A percentile compares a stretch with the other conserved stretches of the same genome.
Evolutionary conservation across 2,888 invertebrate genomes (phyloP).

Genomic region (Cynaeus angustus): DNA sequence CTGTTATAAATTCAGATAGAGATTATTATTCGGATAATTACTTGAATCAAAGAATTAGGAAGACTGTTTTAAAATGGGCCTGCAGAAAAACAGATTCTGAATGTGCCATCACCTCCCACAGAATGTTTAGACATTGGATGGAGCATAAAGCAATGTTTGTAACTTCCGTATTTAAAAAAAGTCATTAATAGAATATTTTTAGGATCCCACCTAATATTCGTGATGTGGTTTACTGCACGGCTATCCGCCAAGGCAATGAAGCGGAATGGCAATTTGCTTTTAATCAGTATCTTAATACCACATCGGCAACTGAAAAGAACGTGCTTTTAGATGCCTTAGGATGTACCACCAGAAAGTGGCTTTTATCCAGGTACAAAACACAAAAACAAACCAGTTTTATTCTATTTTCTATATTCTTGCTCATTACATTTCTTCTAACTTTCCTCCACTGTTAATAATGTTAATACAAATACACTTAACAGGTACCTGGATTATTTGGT

Average conservation of each 20-base stretch:
- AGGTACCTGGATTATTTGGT: slow-evolving; percentile 62
- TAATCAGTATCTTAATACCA: slow-evolving; percentile 71
- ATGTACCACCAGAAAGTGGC: slow-evolving; percentile 75
- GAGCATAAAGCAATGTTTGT: slow-evolving; percentile 55
- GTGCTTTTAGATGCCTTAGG: slow-evolving; percentile 75
- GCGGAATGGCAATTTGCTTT: slow-evolving; percentile 82
- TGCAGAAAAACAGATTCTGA: slow-evolving; percentile 74
- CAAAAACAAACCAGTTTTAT: slow-evolving; percentile 4
- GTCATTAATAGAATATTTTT: slow-evolving; percentile 52
- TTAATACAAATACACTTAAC: slow-evolving; percentile 59
- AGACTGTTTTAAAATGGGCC: slow-evolving; percentile 75
- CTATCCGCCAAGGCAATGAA: slow-evolving; percentile 77
- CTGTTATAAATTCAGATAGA: slow-evolving; percentile 74
- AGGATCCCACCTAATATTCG: slow-evolving; percentile 79
- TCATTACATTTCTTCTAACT: slow-evolving; percentile 19
- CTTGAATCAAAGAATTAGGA: slow-evolving; percentile 74
- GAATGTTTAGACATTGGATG: slow-evolving; percentile 74
- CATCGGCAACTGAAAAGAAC: slow-evolving; percentile 77
- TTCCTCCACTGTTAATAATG: slow-evolving; percentile 49
- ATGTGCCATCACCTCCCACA: slow-evolving; percentile 72
- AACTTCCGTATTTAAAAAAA: not conserved
- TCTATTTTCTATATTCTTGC: slow-evolving; percentile 10
- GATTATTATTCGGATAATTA: slow-evolving; percentile 69
- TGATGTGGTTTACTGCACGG: slow-evolving; percentile 79
- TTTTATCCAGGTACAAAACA: slow-evolving; percentile 73